Conservation (phyloP, 2,113 vertebrate species). For the Athene cunicularia region DNA sequence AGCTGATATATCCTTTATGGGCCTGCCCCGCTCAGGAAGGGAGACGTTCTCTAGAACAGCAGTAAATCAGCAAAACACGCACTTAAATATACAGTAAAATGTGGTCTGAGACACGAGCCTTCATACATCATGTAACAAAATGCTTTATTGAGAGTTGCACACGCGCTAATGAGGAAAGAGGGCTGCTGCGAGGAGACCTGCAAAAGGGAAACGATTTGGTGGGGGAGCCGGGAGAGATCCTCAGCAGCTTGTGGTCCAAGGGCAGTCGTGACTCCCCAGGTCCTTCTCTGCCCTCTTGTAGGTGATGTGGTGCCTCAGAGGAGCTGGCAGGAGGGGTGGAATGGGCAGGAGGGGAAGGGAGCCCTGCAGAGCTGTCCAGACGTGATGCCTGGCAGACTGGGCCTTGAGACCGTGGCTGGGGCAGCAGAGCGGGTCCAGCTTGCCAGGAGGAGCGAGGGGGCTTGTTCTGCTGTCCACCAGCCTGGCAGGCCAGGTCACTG, state of each 20-base stretch:
- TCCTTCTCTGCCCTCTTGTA: neutral
- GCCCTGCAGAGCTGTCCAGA: neutral
- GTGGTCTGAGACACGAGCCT: slow-evolving; percentile 19
- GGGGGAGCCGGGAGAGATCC: neutral
- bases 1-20: slow-evolving; percentile 41
- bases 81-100: slow-evolving; percentile 64
- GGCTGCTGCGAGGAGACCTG: neutral
- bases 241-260: neutral
- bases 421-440: neutral
- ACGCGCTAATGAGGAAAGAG: neutral
- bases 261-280: neutral
- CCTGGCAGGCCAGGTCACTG: neutral
- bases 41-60: neutral
- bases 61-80: slow-evolving; percentile 68
- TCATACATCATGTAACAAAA: slow-evolving; percentile 20
- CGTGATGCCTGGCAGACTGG: neutral
- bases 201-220: neutral
- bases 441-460: neutral
- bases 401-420: neutral
- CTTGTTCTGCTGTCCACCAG: neutral
- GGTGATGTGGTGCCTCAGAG: neutral
- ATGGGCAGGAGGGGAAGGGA: neutral
- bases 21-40: neutral
- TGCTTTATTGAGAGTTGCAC: neutral
- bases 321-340: neutral